Base-by-base conservation (phyloP, 2,888 invertebrate genomes). In the Gymnoscelis rufifasciata region DNA sequence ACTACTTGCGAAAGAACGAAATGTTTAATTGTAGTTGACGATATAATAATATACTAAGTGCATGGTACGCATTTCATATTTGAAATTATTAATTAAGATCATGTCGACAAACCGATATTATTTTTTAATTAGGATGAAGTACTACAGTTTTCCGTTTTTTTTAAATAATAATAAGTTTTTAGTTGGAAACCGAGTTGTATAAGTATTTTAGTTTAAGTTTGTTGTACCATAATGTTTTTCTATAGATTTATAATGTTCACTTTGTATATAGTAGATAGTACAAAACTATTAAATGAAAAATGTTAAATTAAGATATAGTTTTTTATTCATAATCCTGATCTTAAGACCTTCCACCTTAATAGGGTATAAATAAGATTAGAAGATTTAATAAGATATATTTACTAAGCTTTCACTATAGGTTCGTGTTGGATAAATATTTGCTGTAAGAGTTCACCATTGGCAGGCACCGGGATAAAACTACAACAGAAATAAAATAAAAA, bases 231-330 rank as follows among this genome's bases (percentile, higher is more conserved):
- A 65, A 56, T 74, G 71, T 76, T 71, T 79, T 81, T 78, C 72
- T 76, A 74, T 75, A 83, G 74, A 83, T 82, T 80, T 38, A 76
- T 81, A 81, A 78, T 69, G 74, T 77, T 78, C 83, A 81, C 77
- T 59, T 61, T 87, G 86, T 86, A 86, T 75, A 87, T 84, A 86
- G 75, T 84, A 84, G 84, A 84, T 87, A 86, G 86, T 86, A 87
- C 83, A 84, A 86, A 82, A 86, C 80, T 82, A 83, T 82, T 80
- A 82, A 84, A 84, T 72, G 72, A 78, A 80, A 78, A 77, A 67
- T 68, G 69, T 74, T 75, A 66, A 78, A 71, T 69, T 57, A 61
- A 46, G 47, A 37, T 42, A 46, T 33, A 59, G 66, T 64, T 64
- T 66, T 68, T 62, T 56, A 54, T 60, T 47, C 24, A n/a, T n/a